phyloP scores from a whole-genome alignment of 1,140 invertebrate species.

The Ephestia elutella region DNA sequence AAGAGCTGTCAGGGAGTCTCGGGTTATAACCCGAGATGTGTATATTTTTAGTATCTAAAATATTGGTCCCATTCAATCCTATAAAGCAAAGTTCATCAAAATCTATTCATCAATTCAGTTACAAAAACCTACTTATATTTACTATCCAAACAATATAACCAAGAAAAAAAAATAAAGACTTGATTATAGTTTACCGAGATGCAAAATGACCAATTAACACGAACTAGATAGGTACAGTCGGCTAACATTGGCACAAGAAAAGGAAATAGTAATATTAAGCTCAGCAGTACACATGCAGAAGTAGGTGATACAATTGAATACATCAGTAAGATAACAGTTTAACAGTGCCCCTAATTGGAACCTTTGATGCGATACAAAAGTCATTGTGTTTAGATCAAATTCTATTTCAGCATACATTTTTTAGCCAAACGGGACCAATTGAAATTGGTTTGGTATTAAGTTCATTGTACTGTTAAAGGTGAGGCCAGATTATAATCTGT shows the following conservation, averaged over 20 bases:
- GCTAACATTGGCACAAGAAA: background rate
- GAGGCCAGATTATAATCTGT: conserved; percentile 19
- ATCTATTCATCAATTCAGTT: too few species aligned
- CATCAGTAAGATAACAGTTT: conserved; percentile 12
- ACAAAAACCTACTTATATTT: too few species aligned
- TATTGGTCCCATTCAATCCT: too few species aligned
- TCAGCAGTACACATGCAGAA: background rate
- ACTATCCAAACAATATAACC: too few species aligned
- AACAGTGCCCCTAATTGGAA: conserved; percentile 13
- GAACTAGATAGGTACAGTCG: too few species aligned
- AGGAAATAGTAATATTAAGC: background rate
- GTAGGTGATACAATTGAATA: conserved; percentile 11
- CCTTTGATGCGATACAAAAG: conserved; percentile 14
- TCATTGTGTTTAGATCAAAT: conserved; percentile 17
- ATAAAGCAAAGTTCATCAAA: too few species aligned
- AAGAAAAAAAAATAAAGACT: too few species aligned
- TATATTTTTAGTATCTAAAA: too few species aligned
- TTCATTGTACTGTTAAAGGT: conserved; percentile 16
- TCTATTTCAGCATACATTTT: conserved; percentile 14
- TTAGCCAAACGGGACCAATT: conserved; percentile 11
- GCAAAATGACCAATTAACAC: too few species aligned
- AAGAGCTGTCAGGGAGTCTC: too few species aligned
- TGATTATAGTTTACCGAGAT: too few species aligned
- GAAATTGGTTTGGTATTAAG: conserved; percentile 19
- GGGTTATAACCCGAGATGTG: too few species aligned